Conservation (phyloP, 2,797 vertebrate genomes). For the Hypotaenidia philippensis region DNA sequence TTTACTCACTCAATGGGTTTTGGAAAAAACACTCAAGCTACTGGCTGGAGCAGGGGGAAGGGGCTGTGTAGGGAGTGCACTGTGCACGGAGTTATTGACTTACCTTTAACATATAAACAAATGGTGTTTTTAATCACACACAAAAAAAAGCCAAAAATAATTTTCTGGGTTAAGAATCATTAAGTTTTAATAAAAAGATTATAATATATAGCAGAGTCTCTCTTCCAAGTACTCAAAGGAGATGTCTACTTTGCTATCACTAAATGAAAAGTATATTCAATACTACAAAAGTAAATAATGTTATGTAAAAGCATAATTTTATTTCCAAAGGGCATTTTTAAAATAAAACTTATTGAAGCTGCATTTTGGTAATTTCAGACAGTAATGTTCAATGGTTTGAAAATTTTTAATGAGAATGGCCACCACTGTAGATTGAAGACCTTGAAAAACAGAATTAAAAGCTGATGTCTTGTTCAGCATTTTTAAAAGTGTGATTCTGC, state of each 20-base stretch:
- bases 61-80: neutral
- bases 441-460: constrained; percentile 47
- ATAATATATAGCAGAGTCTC: neutral
- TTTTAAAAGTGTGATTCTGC: neutral
- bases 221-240: neutral
- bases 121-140: constrained; percentile 44
- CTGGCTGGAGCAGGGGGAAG: neutral
- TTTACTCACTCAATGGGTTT: constrained; percentile 29
- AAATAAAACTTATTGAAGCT: constrained; percentile 34
- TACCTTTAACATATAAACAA: constrained; percentile 50
- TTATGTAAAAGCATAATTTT: constrained; percentile 37
- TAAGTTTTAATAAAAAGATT: constrained; percentile 2
- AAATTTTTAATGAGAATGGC: constrained; percentile 71
- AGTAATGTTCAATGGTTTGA: constrained; percentile 72
- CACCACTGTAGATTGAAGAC: constrained; percentile 36
- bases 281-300: neutral
- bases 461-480: neutral
- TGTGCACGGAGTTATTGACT: constrained; percentile 2
- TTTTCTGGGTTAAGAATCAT: constrained; percentile 22
- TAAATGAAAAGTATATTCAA: neutral
- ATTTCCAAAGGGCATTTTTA: constrained; percentile 53
- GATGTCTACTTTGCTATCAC: neutral
- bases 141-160: constrained; percentile 23
- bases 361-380: constrained; percentile 59
- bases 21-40: neutral